phyloP scores from a whole-genome alignment of 2,113 vertebrate genomes.

The Microcebus murinus region DNA sequence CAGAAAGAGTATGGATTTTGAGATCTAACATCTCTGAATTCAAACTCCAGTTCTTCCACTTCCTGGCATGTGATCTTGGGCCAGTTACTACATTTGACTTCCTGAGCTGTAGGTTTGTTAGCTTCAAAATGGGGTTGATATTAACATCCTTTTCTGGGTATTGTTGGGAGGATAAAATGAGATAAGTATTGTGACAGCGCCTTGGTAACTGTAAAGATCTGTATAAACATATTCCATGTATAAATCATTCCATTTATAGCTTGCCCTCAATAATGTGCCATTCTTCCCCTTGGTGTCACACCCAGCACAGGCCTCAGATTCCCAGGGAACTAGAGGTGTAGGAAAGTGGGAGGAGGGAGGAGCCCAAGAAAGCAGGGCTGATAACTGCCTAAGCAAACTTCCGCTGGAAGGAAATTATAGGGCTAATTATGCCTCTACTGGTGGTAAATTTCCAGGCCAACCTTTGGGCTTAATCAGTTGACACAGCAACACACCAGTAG shows the following conservation, averaged over 20 bases:
- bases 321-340: background rate
- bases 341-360: background rate
- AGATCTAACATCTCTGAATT: background rate
- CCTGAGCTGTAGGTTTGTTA: background rate
- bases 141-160: conserved; percentile 15
- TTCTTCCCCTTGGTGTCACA: background rate
- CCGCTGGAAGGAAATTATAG: conserved; percentile 61
- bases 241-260: background rate
- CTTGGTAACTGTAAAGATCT: conserved; percentile 33
- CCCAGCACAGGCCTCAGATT: background rate
- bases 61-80: background rate
- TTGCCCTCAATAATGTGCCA: background rate
- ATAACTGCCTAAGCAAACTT: conserved; percentile 29
- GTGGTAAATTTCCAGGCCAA: conserved; percentile 64
- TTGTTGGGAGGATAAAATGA: conserved; percentile 8
- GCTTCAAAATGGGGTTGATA: conserved; percentile 15
- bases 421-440: conserved; percentile 54
- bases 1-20: background rate
- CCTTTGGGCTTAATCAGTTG: conserved; percentile 56
- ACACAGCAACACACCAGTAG: background rate
- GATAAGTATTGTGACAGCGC: background rate
- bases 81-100: background rate
- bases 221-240: conserved; percentile 41
- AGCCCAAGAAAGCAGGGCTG: background rate
- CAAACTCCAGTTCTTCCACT: conserved; percentile 33